Base-by-base conservation (phyloP, 2,888 invertebrate genomes). In the Anthophora plumipes region DNA sequence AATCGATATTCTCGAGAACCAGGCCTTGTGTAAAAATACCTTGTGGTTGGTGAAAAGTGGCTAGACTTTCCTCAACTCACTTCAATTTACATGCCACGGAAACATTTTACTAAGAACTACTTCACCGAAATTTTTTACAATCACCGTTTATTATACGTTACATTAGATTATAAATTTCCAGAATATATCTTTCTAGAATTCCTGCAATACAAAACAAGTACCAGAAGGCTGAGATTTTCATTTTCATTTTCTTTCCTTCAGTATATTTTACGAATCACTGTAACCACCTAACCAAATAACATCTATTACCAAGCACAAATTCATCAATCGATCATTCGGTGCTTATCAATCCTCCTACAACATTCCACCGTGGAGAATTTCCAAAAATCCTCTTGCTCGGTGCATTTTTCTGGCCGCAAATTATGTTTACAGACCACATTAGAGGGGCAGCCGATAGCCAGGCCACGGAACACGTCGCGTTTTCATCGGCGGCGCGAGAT, bases 381-480 rank as follows among this genome's bases (percentile, higher is more conserved):
- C 39, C 7, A 37, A n/a, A 52, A 68, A 75, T 54, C 60, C 60
- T 17, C 46, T n/a, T n/a, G 46, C 60, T 39, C 25, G 12, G 39
- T 14, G 37, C 41, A 66, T 78, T 71, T 80, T 77, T 78, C 66
- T 60, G 1, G 41, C 69, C 50, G 50, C 61, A 50, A 61, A 66
- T 67, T 61, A 67, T 57, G 67, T 77, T 71, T 69, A 25, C 52
- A 41, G 46, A 39, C 57, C 68, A 25, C 63, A 12, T 48, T 52
- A 60, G 46, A 67, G 39, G 14, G 48, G 43, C 14, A 12, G n/a
- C 39, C 55, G 46, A 57, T 43, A 48, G 41, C 20, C 17, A 39
- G 17, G 41, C 46, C 52, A n/a, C 22, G 75, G 20, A n/a, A 52
- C 43, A 14, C 39, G n/a, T 50, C 48, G 55, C 31, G 57, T 74